phyloP scores from a whole-genome alignment of 2,113 vertebrate genomes.

The Neogobius melanostomus region DNA sequence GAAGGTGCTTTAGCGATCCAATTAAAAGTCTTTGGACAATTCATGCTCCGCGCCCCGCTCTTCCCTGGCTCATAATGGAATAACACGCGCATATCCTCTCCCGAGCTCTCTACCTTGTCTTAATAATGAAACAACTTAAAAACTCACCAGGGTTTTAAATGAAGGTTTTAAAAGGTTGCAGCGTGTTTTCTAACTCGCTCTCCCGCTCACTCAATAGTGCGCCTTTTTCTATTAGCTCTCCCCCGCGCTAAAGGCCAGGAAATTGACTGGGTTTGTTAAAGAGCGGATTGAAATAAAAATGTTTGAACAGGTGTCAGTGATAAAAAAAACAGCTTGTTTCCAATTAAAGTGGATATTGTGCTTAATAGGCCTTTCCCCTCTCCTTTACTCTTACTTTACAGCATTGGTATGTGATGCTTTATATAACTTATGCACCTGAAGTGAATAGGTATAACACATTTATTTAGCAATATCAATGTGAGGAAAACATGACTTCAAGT shows the following conservation, averaged over 20 bases:
- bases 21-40: conserved; percentile 78
- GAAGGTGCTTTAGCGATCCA: conserved; percentile 72
- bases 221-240: conserved; percentile 29
- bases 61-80: conserved; percentile 68
- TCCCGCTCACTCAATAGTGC: conserved; percentile 15
- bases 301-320: conserved; percentile 48
- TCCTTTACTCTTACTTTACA: too few relatives aligned
- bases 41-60: conserved; percentile 45
- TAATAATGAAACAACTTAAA: conserved; percentile 73
- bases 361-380: too few relatives aligned
- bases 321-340: neutral
- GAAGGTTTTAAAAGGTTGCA: conserved; percentile 56
- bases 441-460: too few relatives aligned
- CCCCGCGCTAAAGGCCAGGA: conserved; percentile 35
- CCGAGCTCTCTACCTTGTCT: conserved; percentile 51
- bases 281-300: conserved; percentile 38
- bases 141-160: conserved; percentile 69
- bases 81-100: conserved; percentile 54
- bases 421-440: too few relatives aligned
- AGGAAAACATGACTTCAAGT: too few relatives aligned
- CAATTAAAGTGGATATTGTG: too few relatives aligned
- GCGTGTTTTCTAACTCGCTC: conserved; percentile 11
- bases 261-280: conserved; percentile 31
- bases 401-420: too few relatives aligned
- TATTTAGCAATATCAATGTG: too few relatives aligned